phyloP scores from a whole-genome alignment of 2,888 invertebrate species.

The Dysmachus trigonus region DNA sequence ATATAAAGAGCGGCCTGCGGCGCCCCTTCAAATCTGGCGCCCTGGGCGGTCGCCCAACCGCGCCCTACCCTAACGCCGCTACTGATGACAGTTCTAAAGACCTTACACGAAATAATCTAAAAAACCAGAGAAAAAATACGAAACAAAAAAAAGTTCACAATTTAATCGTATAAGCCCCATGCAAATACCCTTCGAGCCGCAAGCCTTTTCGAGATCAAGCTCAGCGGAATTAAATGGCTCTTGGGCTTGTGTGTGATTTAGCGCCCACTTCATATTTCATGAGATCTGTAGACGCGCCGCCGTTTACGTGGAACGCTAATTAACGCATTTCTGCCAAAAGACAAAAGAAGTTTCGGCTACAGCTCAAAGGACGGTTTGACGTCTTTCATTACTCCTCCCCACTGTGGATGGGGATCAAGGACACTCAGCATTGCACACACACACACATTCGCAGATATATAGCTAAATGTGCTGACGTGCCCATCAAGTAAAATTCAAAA shows the following conservation, averaged over 20 bases:
- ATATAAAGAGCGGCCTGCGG: too few species aligned
- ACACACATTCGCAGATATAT: not conserved
- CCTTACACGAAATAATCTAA: not conserved
- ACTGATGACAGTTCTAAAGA: not conserved
- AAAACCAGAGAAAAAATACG: not conserved
- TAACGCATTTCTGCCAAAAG: constrained; percentile 39
- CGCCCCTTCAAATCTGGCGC: too few species aligned
- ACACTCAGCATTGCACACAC: constrained; percentile 1
- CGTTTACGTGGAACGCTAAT: constrained; percentile 31
- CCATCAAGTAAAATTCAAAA: not conserved
- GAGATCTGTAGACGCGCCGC: constrained; percentile 31
- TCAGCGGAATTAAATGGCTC: constrained; percentile 26
- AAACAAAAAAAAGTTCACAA: not conserved
- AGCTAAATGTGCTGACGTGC: not conserved
- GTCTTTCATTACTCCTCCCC: not conserved
- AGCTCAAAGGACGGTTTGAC: constrained; percentile 22
- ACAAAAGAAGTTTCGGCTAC: constrained; percentile 21
- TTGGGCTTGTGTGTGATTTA: constrained; percentile 23
- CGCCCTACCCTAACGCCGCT: too few species aligned
- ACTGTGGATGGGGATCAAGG: not conserved
- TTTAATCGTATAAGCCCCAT: not conserved
- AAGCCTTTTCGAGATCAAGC: not conserved
- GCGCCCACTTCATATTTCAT: constrained; percentile 37
- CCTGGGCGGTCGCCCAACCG: too few species aligned
- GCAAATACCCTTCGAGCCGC: not conserved